Evolutionary conservation across 2,797 vertebrate genomes (phyloP).

Genomic region (Setipinna tenuifilis): DNA sequence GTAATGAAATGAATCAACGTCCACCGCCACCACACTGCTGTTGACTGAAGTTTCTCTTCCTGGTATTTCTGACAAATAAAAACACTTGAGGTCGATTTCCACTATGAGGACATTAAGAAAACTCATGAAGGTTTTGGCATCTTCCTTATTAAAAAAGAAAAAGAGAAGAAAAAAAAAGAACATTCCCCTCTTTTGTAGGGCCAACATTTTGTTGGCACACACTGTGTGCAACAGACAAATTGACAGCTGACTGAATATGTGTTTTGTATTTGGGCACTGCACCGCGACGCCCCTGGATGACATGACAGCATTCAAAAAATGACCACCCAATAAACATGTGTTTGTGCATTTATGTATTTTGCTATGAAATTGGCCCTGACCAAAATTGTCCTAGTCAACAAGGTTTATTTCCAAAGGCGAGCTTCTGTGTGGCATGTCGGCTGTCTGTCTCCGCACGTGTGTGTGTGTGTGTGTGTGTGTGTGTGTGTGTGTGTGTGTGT

Average conservation of each 20-base stretch:
- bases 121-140: not conserved
- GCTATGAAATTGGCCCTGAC: conserved; percentile 24
- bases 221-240: not conserved
- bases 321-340: not conserved
- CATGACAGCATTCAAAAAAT: conserved; percentile 11
- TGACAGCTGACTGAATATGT: not conserved
- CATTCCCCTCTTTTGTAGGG: not conserved
- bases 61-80: not conserved
- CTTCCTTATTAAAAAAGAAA: not conserved
- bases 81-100: not conserved
- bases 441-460: not conserved
- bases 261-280: conserved; percentile 3
- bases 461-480: conserved; percentile 42
- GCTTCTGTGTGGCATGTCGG: not conserved
- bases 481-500: conserved; percentile 46
- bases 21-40: not conserved
- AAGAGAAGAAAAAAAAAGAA: not conserved
- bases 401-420: conserved; percentile 12
- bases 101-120: not conserved
- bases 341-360: conserved; percentile 14
- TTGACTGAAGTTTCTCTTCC: not conserved
- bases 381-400: conserved; percentile 28
- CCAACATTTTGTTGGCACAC: not conserved
- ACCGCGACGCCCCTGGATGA: not conserved
- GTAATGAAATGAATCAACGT: not conserved